phyloP scores from a whole-genome alignment of 2,113 vertebrate genomes.

The Tiliqua scincoides region DNA sequence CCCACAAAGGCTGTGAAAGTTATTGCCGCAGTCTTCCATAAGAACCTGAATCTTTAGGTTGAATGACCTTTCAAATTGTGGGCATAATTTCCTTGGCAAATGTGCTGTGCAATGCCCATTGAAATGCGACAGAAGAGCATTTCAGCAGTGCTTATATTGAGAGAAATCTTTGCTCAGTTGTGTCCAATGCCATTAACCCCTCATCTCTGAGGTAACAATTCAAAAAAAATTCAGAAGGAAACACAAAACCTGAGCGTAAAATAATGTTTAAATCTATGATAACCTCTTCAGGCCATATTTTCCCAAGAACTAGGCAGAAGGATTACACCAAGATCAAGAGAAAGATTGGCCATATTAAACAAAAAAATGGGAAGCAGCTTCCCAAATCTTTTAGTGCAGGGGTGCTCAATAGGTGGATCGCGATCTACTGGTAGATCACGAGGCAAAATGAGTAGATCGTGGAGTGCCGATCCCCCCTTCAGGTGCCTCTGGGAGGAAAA shows the following conservation, averaged over 20 bases:
- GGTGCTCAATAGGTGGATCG: too few species aligned
- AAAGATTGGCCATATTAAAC: neutral
- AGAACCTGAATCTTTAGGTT: neutral
- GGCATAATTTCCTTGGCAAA: neutral
- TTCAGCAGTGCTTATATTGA: neutral
- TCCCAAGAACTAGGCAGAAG: neutral
- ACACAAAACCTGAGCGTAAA: fast-evolving
- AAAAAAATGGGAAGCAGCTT: neutral
- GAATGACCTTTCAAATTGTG: neutral
- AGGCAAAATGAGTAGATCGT: too few species aligned
- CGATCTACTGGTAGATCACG: too few species aligned
- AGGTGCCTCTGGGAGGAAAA: too few species aligned
- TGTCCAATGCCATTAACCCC: fast-evolving
- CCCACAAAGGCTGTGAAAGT: neutral
- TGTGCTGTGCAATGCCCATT: neutral
- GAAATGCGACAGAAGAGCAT: neutral
- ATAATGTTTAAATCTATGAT: neutral
- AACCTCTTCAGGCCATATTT: fast-evolving
- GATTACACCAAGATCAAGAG: neutral
- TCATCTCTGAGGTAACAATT: fast-evolving
- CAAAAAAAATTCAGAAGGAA: fast-evolving
- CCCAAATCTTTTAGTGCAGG: constrained; percentile 15
- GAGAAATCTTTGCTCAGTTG: neutral
- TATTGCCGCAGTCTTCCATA: neutral
- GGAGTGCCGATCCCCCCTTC: too few species aligned